A percentile compares a stretch with the other conserved stretches of the same genome.
These are phyloP conservation scores for Heptranchias perlo DNA, from an alignment of 2,113 vertebrate genomes.

Conservation along the genomic window DNA sequence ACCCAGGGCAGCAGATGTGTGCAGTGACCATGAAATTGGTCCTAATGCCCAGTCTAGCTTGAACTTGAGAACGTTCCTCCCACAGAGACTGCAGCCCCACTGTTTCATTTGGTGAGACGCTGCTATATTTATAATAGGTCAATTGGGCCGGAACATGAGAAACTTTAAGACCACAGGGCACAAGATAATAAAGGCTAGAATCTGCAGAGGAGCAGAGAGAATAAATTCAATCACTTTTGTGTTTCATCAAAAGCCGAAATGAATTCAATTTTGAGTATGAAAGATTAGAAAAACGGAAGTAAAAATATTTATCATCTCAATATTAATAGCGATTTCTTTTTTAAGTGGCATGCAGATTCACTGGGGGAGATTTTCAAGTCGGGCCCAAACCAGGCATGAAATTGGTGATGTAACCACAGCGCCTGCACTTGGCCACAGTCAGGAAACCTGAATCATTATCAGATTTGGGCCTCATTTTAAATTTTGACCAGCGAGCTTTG, in stretches of 20 bases:
- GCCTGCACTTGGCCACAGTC: neutral
- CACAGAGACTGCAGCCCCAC: neutral
- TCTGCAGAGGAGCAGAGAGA: no score
- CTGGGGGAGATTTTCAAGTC: no score
- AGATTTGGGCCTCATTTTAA: neutral
- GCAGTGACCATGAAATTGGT: neutral
- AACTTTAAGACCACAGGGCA: neutral
- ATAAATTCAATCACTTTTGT: no score
- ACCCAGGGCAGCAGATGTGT: neutral
- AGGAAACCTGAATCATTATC: neutral
- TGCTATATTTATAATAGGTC: neutral
- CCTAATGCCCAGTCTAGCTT: neutral
- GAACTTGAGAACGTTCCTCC: neutral
- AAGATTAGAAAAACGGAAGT: no score
- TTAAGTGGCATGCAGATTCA: no score
- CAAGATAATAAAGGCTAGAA: neutral
- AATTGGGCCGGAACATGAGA: neutral
- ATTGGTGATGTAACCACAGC: neutral
- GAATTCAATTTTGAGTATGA: no score
- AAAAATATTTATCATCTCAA: no score
- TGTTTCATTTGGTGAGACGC: no score
- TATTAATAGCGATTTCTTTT: no score
- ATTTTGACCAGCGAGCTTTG: neutral
- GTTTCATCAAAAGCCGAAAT: no score
- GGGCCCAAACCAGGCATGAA: neutral